phyloP scores from a whole-genome alignment of 1,140 invertebrate species.

The Prorops nasuta region DNA sequence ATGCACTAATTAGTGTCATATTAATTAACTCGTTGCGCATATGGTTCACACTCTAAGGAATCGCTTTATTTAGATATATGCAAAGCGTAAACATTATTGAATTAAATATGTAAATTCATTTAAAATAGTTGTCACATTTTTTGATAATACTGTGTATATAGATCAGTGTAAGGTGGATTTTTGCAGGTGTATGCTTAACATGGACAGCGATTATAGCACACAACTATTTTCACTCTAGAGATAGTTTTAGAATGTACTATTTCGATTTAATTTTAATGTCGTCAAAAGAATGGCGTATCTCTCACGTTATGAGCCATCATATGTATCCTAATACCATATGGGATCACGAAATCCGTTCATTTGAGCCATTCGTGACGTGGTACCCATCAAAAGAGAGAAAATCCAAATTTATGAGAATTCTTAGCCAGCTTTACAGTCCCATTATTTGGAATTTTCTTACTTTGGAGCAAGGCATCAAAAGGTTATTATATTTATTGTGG shows the following conservation, averaged over 20 bases:
- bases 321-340: constrained; percentile 75
- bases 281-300: constrained; percentile 74
- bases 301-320: constrained; percentile 78
- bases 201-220: constrained; percentile 65
- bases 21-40: no score
- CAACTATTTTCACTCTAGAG: constrained; percentile 79
- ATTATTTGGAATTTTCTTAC: constrained; percentile 49
- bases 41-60: no score
- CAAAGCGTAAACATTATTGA: no score
- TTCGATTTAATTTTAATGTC: constrained; percentile 70
- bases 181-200: constrained; percentile 58
- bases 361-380: constrained; percentile 73
- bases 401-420: constrained; percentile 43
- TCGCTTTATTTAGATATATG: no score
- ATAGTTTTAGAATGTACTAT: constrained; percentile 81
- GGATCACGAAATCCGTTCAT: constrained; percentile 71
- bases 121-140: background rate
- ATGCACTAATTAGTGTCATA: no score
- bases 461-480: background rate
- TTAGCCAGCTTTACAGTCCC: constrained; percentile 56
- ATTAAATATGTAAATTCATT: background rate
- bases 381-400: constrained; percentile 58
- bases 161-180: background rate
- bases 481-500: no score
- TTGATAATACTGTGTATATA: background rate